Evolutionary conservation across 2,888 invertebrate species (phyloP).

Genomic region (Eupsilia transversa): DNA sequence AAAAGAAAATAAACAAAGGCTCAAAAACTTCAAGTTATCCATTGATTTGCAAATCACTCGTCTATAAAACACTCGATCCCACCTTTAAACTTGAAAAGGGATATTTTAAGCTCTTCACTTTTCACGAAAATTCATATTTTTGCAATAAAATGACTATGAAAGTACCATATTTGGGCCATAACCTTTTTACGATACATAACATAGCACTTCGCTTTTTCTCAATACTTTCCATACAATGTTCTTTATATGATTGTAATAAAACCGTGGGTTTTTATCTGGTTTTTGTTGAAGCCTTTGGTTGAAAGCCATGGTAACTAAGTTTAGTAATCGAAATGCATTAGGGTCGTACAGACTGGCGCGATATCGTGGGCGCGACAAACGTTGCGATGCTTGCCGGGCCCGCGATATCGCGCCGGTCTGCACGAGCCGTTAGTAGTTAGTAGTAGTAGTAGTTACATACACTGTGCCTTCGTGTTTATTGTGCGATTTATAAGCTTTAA

Average conservation of each 20-base stretch:
- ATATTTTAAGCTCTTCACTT: slow-evolving; percentile 36
- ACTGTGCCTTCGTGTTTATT: background rate
- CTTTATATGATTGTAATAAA: slow-evolving; percentile 59
- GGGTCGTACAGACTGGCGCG: no score
- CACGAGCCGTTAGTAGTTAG: no score
- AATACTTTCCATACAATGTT: slow-evolving; percentile 54
- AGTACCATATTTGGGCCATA: slow-evolving; percentile 57
- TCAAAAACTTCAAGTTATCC: background rate
- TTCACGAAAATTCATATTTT: slow-evolving; percentile 37
- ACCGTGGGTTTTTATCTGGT: slow-evolving; percentile 42
- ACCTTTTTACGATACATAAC: slow-evolving; percentile 63
- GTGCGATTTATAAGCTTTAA: background rate
- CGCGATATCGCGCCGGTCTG: no score
- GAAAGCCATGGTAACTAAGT: slow-evolving; percentile 15
- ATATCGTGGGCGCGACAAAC: no score
- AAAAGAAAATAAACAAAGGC: background rate
- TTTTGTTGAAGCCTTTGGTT: slow-evolving; percentile 4
- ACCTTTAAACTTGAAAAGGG: slow-evolving; percentile 23
- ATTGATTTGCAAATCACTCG: slow-evolving; percentile 21
- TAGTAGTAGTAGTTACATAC: background rate
- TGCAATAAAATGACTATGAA: slow-evolving; percentile 55
- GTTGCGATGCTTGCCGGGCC: no score
- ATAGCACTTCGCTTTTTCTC: slow-evolving; percentile 49
- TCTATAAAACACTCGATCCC: slow-evolving; percentile 1
- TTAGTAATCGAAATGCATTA: slow-evolving; percentile 11